phyloP scores from a whole-genome alignment of 2,797 vertebrate genomes.

The Squalus acanthias region DNA sequence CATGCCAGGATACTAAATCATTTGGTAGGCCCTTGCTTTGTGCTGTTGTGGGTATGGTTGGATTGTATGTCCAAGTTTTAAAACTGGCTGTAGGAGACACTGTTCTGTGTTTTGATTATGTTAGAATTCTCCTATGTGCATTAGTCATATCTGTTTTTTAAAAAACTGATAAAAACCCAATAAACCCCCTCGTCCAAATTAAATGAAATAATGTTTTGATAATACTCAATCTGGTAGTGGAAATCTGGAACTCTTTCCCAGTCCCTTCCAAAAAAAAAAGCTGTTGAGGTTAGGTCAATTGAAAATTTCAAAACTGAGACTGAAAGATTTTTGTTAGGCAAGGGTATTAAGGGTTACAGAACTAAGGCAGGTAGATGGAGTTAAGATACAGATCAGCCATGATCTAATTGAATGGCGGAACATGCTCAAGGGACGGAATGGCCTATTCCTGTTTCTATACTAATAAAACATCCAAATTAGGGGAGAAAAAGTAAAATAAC shows the following conservation, averaged over 20 bases:
- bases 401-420: not conserved
- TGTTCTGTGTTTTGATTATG: not conserved
- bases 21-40: not conserved
- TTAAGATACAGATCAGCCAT: not conserved
- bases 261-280: not conserved
- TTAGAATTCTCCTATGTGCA: not conserved
- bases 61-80: not conserved
- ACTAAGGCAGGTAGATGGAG: not conserved
- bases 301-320: not conserved
- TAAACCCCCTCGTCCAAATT: not conserved
- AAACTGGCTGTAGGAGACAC: not conserved
- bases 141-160: not conserved
- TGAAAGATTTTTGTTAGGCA: not conserved
- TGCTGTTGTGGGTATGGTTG: not conserved
- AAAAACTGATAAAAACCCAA: not conserved
- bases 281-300: not conserved
- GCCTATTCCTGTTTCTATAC: not conserved
- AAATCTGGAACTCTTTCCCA: not conserved
- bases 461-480: not conserved
- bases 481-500: not conserved
- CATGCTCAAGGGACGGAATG: not conserved
- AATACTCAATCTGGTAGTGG: not conserved
- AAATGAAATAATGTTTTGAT: not conserved
- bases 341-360: not conserved
- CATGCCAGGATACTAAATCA: not conserved